phyloP scores from a whole-genome alignment of 2,113 vertebrate genomes.

The Triplophysa siluroides region DNA sequence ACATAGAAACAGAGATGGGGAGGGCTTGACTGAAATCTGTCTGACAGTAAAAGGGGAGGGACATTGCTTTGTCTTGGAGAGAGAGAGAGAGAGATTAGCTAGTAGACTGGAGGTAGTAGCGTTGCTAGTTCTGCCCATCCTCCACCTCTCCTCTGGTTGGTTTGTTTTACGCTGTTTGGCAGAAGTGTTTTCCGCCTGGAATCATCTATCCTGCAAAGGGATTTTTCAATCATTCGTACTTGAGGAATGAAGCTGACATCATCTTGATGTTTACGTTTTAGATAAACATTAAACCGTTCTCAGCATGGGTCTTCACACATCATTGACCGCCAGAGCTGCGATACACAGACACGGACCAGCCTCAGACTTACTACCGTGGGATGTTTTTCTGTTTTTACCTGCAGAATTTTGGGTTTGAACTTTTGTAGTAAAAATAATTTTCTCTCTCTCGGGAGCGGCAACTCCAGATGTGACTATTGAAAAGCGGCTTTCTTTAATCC shows the following conservation, averaged over 20 bases:
- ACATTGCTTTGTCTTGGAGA: slow-evolving; percentile 13
- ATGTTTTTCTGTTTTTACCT: slow-evolving; percentile 10
- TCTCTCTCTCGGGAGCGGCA: background rate
- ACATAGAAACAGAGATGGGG: background rate
- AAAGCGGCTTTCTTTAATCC: slow-evolving; percentile 37
- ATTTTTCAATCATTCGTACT: background rate
- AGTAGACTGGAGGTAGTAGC: slow-evolving; percentile 13
- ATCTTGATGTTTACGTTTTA: background rate
- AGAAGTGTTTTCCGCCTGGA: slow-evolving; percentile 20
- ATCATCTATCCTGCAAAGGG: background rate
- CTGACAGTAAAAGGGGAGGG: slow-evolving; percentile 36
- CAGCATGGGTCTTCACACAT: slow-evolving; percentile 18
- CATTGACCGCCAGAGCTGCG: background rate
- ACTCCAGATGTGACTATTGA: slow-evolving; percentile 11
- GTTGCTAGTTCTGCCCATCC: slow-evolving; percentile 4
- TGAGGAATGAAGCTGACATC: background rate
- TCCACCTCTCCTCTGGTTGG: slow-evolving; percentile 10
- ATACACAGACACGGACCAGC: background rate
- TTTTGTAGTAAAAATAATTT: background rate
- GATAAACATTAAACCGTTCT: background rate
- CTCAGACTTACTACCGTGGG: slow-evolving; percentile 2
- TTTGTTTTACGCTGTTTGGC: background rate
- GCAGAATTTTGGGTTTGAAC: background rate
- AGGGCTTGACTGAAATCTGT: slow-evolving; percentile 24
- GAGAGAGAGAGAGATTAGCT: slow-evolving; percentile 37